Conservation (phyloP, 2,113 vertebrate species). For the Ornithorhynchus anatinus region DNA sequence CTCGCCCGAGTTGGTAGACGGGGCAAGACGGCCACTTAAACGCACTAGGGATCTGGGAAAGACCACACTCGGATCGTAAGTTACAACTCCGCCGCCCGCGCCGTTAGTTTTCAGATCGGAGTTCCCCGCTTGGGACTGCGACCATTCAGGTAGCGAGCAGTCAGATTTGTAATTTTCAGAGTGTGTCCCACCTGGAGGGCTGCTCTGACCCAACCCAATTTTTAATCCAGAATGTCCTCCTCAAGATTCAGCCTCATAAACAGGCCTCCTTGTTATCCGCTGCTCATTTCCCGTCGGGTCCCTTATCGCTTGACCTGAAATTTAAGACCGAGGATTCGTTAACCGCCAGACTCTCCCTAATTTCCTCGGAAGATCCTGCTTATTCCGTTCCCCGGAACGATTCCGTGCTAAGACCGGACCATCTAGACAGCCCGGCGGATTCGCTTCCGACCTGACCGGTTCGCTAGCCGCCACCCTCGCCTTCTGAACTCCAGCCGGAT, state of each 20-base stretch:
- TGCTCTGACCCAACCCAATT: conserved; percentile 44
- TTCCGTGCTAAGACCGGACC: conserved; percentile 29
- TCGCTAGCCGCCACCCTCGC: too few species aligned
- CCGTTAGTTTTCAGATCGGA: too few species aligned
- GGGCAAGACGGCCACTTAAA: too few species aligned
- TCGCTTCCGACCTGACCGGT: conserved; percentile 45
- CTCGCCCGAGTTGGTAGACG: too few species aligned
- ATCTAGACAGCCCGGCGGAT: conserved; percentile 9
- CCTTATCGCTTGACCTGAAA: conserved; percentile 61
- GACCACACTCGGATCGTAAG: too few species aligned
- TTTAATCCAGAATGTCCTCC: conserved; percentile 51
- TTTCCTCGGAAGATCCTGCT: conserved; percentile 57
- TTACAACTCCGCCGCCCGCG: too few species aligned
- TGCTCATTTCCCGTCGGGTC: conserved; percentile 62
- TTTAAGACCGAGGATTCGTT: conserved; percentile 58
- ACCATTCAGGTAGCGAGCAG: too few species aligned
- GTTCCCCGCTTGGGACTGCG: too few species aligned
- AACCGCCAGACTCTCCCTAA: conserved; percentile 50
- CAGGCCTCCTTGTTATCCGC: conserved; percentile 46
- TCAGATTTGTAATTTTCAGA: too few species aligned
- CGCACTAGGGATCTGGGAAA: too few species aligned
- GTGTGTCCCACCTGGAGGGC: background rate
- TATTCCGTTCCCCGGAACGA: too few species aligned
- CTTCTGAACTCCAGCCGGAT: too few species aligned
- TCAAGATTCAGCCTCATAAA: conserved; percentile 47